phyloP scores from a whole-genome alignment of 2,113 vertebrate species.

The Gadus macrocephalus region DNA sequence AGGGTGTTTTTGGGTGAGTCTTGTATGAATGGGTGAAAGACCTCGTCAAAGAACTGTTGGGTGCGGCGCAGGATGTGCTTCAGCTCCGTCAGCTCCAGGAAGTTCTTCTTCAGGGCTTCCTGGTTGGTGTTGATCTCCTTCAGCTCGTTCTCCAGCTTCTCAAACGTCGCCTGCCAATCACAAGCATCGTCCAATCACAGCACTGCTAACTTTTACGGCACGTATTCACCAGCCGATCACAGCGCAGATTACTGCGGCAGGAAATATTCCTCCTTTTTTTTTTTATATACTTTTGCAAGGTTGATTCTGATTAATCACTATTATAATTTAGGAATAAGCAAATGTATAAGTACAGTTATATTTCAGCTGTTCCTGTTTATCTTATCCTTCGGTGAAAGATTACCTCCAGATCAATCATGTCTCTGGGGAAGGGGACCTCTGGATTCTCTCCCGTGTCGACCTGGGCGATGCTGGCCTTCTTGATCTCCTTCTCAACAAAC shows the following conservation, averaged over 20 bases:
- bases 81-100: slow-evolving; percentile 94
- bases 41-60: slow-evolving; percentile 99
- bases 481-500: slow-evolving; percentile 98
- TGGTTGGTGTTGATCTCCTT: slow-evolving; percentile 99
- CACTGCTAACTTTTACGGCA: no score
- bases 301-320: no score
- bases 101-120: slow-evolving; percentile 97
- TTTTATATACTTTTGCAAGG: no score
- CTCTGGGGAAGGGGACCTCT: slow-evolving; percentile 95
- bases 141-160: slow-evolving; percentile 97
- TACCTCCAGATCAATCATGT: slow-evolving; percentile 99
- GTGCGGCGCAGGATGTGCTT: slow-evolving; percentile 97
- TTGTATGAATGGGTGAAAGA: slow-evolving; percentile 44
- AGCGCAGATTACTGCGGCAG: no score
- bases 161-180: slow-evolving; percentile 90
- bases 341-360: no score
- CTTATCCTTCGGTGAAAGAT: not conserved
- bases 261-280: no score
- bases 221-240: no score
- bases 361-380: not conserved
- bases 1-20: no score
- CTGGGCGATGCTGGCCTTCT: slow-evolving; percentile 88
- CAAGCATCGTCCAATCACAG: slow-evolving; percentile 51
- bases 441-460: slow-evolving; percentile 96
- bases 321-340: no score